Percentiles rank a stretch among this genome's conserved stretches.
These are phyloP conservation scores for Polyommatus iphigenia DNA, from an alignment of 2,888 invertebrate genomes.

Conservation along the genomic window DNA sequence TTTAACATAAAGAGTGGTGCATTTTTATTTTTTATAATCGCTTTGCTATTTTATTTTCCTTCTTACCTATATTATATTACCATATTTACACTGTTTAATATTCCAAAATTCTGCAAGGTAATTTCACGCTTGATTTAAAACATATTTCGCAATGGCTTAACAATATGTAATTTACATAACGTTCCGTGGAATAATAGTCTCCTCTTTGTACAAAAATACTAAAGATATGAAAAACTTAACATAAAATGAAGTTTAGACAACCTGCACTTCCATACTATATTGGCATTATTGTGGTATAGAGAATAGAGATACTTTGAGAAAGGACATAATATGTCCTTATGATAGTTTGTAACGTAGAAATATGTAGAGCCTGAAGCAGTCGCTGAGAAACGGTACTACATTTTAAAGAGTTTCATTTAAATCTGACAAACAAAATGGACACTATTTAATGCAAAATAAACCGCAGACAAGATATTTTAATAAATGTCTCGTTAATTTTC, in stretches of 20 bases:
- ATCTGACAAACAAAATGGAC: background rate
- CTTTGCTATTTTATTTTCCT: no score
- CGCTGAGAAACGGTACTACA: no score
- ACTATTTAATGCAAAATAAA: background rate
- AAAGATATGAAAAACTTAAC: background rate
- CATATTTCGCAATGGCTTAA: background rate
- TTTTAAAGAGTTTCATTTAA: background rate
- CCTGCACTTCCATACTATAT: background rate
- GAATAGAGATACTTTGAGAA: no score
- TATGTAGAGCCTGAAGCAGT: no score
- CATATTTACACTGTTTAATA: no score
- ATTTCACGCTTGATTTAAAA: background rate
- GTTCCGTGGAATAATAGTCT: background rate
- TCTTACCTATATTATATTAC: no score
- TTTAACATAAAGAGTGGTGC: no score
- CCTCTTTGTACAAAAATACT: background rate
- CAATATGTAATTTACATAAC: slow-evolving; percentile 5
- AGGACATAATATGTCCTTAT: no score
- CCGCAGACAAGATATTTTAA: background rate
- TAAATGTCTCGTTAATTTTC: background rate
- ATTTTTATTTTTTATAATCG: no score
- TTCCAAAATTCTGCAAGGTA: background rate
- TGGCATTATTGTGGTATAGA: no score
- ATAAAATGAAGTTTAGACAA: background rate
- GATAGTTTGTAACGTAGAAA: no score